Base-by-base conservation (phyloP, 2,888 invertebrate species). In the Dermolepida albohirtum region DNA sequence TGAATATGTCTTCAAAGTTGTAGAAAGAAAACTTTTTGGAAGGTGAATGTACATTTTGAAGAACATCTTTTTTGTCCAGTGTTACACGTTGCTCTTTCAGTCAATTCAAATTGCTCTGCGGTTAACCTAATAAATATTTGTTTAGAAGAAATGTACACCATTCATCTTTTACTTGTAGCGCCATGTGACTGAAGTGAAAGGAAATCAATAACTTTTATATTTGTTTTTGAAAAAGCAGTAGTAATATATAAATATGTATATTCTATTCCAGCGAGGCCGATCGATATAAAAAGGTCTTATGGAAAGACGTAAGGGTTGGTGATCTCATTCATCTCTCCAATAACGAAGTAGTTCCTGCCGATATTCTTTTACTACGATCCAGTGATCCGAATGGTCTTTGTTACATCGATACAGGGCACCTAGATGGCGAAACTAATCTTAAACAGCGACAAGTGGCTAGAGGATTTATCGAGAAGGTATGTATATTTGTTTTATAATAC, bases 311-410 rank as follows among this genome's bases (percentile, higher is more conserved):
- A 65, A 88, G 92, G 70, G 97, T 97, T 39, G 98, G 98, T 1
- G 98, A 98, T 84, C 87, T 98, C 75, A 92, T 98, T 55, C 97
- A 97, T 84, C 86, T 98, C 77, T 96, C 96, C 51, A 97, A 97
- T 86, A 96, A 98, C 86, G 97, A 98, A 86, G 89, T 95, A 64
- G 95, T 98, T 72, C 98, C 98, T 39, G 98, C 98, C 0, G 98
- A 98, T 83, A 92, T 98, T 79, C 87, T 98, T 70, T 85, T 98
- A 67, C 86, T 98, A 70, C 89, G 92, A 77, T 93, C 95, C 66
- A 95, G 96, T 77, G 96, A 95, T 84, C 88, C 92, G 7, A 88
- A 92, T 78, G 97, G 97, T 47, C 86, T 94, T 68, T 97, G 96
- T 81, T 97, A 95, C 84, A 90, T 98, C 74, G 98, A 98, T 84